These are phyloP conservation scores for Bos indicus DNA, from an alignment of 2,113 vertebrate genomes.

Conservation along the genomic window DNA sequence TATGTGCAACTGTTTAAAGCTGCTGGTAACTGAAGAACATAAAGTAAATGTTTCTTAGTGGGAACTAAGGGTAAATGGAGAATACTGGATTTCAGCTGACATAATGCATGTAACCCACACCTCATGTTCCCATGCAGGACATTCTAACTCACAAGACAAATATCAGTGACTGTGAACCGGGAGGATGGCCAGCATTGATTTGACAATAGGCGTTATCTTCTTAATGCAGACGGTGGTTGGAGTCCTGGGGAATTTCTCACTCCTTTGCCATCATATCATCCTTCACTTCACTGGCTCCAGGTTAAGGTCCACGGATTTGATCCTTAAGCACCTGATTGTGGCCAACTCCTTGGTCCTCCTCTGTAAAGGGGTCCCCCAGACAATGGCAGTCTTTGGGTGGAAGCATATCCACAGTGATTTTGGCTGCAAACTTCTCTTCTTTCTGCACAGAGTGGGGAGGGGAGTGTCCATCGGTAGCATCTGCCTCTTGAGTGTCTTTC, in stretches of 20 bases:
- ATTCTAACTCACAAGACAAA: neutral
- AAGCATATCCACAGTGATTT: neutral
- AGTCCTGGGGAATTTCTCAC: neutral
- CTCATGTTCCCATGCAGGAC: neutral
- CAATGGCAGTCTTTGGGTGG: neutral
- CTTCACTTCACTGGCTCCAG: neutral
- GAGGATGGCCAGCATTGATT: neutral
- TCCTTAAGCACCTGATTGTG: neutral
- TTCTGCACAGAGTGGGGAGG: neutral
- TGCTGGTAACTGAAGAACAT: neutral
- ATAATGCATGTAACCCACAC: neutral
- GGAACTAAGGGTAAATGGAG: neutral
- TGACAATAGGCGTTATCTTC: neutral
- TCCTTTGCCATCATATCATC: neutral
- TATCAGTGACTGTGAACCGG: neutral
- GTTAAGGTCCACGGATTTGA: neutral
- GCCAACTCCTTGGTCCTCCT: neutral
- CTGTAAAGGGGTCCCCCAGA: neutral
- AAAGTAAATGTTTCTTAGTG: neutral
- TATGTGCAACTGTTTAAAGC: neutral
- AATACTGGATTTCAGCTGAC: neutral
- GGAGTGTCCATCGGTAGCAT: neutral
- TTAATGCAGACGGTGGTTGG: neutral
- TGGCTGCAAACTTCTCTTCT: neutral
- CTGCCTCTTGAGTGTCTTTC: neutral